Base-by-base conservation (phyloP, 2,888 invertebrate genomes). In the Rhogogaster chlorosoma region DNA sequence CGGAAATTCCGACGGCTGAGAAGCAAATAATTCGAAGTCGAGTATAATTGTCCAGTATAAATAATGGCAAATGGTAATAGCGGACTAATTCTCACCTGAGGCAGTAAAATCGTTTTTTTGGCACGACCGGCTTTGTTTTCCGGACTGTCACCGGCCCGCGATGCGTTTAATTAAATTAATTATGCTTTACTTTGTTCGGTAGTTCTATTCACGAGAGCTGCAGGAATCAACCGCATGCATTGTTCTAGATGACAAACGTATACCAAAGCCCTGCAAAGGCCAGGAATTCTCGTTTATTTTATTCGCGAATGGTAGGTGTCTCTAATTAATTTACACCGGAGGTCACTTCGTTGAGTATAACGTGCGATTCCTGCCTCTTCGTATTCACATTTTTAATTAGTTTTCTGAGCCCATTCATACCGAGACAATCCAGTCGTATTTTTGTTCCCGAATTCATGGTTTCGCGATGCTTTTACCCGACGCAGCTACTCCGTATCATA, bases 151-250 rank as follows among this genome's bases (percentile, higher is more conserved):
- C 5, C 73, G 38, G 22, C 42, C 42, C 15, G 42, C 73, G 45
- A 22, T 42, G 42, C 38, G 73, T 42, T 73, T 73, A 73, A 73
- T 73, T 73, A 26, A 38, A 73, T 73, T 73, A 73, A 73, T 73
- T 45, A 73, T 73, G 73, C 73, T 73, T 73, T 42, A 73, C 73
- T 73, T 73, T 73, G 42, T 73, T 73, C 45, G n/a, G 15, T 38
- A 12, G n/a, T 26, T 73, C 73, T 22, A 73, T 73, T 73, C 42
- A 73, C 12, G 5, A 38, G 22, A 26, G 42, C 38, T 73, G 42
- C 38, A 73, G 38, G 42, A 73, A 73, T 73, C 73, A 73, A 73
- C 73, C 42, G 5, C 73, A 26, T 73, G 73, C 73, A 73, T 73
- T 73, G 73, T 73, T 73, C 73, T 22, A 45, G 42, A 38, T 71